phyloP scores from a whole-genome alignment of 2,797 vertebrate species.

The Zenarchopterus dispar region DNA sequence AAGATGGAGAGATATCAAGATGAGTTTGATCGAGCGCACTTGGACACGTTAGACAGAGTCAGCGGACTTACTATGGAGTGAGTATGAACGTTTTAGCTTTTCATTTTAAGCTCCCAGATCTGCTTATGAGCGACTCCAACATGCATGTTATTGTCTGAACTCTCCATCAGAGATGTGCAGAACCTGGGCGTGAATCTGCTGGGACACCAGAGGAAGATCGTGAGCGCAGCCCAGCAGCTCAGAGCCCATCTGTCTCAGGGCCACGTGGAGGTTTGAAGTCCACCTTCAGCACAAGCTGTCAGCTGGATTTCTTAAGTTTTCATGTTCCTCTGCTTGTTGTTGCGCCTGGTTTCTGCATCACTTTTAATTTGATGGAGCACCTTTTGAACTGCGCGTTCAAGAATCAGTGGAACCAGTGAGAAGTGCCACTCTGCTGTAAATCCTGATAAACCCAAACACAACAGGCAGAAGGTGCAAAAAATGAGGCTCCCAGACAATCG shows the following conservation, averaged over 20 bases:
- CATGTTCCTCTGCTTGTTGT: slow-evolving; percentile 51
- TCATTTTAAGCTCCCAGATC: too few species aligned
- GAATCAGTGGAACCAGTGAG: slow-evolving; percentile 22
- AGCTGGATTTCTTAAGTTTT: slow-evolving; percentile 34
- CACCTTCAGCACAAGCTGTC: slow-evolving; percentile 24
- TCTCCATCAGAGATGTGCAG: slow-evolving; percentile 88
- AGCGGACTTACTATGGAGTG: slow-evolving; percentile 84
- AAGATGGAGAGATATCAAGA: slow-evolving; percentile 95
- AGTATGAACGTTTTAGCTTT: slow-evolving; percentile 64
- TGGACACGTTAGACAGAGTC: slow-evolving; percentile 92
- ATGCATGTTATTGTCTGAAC: slow-evolving; percentile 2
- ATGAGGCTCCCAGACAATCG: slow-evolving; percentile 30
- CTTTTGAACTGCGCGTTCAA: slow-evolving; percentile 9
- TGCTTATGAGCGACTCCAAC: too few species aligned
- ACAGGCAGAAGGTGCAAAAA: slow-evolving; percentile 37
- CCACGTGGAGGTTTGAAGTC: slow-evolving; percentile 83
- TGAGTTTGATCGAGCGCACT: slow-evolving; percentile 90
- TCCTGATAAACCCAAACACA: slow-evolving; percentile 40
- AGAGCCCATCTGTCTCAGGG: slow-evolving; percentile 81
- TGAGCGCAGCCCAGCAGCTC: slow-evolving; percentile 92
- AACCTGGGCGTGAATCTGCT: slow-evolving; percentile 92
- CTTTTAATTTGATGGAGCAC: slow-evolving; percentile 37
- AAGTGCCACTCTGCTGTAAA: slow-evolving; percentile 22
- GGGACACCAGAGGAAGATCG: slow-evolving; percentile 96
- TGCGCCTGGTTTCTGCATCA: slow-evolving; percentile 49